Conservation (phyloP, 2,888 invertebrate genomes). For the Andrena trimmerana region DNA sequence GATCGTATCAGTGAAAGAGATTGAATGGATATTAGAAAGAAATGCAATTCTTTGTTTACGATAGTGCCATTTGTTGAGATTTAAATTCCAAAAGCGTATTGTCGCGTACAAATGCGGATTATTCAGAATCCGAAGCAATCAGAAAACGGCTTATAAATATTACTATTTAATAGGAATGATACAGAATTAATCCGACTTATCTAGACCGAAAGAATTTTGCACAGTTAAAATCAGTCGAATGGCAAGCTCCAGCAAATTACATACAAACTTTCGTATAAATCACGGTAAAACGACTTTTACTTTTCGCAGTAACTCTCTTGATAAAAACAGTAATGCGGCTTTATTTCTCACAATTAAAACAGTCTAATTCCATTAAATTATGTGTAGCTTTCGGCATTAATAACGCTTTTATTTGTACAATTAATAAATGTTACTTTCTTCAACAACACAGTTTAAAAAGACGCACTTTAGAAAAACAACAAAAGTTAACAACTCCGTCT, state of each 20-base stretch:
- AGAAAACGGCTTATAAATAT: slow-evolving; percentile 23
- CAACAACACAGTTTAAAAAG: slow-evolving; percentile 37
- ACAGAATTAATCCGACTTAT: slow-evolving; percentile 21
- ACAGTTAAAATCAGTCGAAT: slow-evolving; percentile 24
- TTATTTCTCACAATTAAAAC: slow-evolving; percentile 47
- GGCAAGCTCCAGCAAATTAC: neutral
- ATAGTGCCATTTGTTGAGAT: neutral
- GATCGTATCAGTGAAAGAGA: slow-evolving; percentile 9
- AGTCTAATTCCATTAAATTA: slow-evolving; percentile 47
- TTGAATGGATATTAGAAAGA: slow-evolving; percentile 19
- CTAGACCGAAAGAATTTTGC: slow-evolving; percentile 24
- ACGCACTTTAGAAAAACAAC: slow-evolving; percentile 17
- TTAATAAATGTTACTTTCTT: slow-evolving; percentile 27
- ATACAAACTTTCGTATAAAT: slow-evolving; percentile 29
- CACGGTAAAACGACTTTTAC: slow-evolving; percentile 14
- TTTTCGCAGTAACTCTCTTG: slow-evolving; percentile 10
- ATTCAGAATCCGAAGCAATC: neutral
- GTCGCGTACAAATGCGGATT: slow-evolving; percentile 18
- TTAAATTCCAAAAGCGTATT: slow-evolving; percentile 13
- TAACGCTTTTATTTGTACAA: slow-evolving; percentile 46
- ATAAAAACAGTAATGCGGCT: slow-evolving; percentile 44
- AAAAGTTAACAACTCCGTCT: slow-evolving; percentile 15
- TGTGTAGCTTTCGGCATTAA: slow-evolving; percentile 44
- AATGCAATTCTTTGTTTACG: slow-evolving; percentile 24
- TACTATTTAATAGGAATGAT: slow-evolving; percentile 41